Evolutionary conservation across 1,140 invertebrate genomes (phyloP).

Genomic region (Heliconius nattereri): DNA sequence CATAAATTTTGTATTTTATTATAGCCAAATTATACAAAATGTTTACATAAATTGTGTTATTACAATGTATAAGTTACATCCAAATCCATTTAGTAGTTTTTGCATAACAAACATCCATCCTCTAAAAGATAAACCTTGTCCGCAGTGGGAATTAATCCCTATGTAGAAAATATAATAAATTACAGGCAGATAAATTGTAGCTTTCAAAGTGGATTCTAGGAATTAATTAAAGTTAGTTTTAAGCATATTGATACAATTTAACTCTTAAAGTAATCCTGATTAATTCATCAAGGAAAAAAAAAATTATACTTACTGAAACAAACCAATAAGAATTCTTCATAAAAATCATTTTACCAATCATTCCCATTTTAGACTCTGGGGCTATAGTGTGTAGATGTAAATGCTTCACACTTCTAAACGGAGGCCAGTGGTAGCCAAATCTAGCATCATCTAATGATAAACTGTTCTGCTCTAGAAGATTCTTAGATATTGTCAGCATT

Average conservation of each 20-base stretch:
- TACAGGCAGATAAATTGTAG: too few species aligned
- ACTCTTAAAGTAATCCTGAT: too few species aligned
- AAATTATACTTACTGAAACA: constrained; percentile 85
- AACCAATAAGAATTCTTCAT: constrained; percentile 91
- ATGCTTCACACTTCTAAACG: constrained; percentile 91
- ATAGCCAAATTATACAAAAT: not conserved
- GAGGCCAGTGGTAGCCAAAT: constrained; percentile 95
- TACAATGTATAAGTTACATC: too few species aligned
- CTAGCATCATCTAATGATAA: constrained; percentile 82
- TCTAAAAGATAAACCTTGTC: too few species aligned
- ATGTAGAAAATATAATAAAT: too few species aligned
- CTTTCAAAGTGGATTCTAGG: too few species aligned
- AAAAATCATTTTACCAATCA: constrained; percentile 86
- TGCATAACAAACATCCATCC: too few species aligned
- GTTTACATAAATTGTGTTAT: too few species aligned
- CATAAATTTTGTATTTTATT: not conserved
- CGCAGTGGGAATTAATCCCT: too few species aligned
- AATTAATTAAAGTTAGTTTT: too few species aligned
- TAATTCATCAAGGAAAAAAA: not conserved
- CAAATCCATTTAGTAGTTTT: too few species aligned
- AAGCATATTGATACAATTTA: too few species aligned
- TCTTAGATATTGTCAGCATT: constrained; percentile 82
- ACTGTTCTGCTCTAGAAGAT: constrained; percentile 82
- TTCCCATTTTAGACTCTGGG: constrained; percentile 88
- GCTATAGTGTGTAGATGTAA: constrained; percentile 94